Conservation (phyloP, 1,140 invertebrate genomes). For the Galendromus occidentalis region DNA sequence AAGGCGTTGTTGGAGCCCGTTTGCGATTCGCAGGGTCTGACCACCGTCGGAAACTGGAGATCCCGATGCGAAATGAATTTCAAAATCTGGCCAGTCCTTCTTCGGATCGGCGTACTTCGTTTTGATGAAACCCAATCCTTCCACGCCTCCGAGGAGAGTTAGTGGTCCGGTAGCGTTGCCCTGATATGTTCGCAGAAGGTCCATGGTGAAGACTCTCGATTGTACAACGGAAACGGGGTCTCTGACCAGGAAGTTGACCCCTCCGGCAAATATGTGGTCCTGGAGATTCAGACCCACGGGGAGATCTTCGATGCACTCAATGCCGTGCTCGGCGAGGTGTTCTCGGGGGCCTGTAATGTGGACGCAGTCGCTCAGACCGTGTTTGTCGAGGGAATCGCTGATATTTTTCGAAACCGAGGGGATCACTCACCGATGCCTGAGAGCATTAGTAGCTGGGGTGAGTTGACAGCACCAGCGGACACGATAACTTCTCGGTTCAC, state of each 20-base stretch:
- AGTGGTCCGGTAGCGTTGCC: conserved; percentile 21
- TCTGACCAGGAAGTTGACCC: conserved; percentile 20
- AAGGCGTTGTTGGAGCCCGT: conserved; percentile 17
- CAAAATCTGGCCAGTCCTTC: conserved; percentile 52
- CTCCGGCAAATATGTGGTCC: conserved; percentile 26
- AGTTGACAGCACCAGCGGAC: conserved; percentile 48
- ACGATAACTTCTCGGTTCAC: conserved; percentile 48
- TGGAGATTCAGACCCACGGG: conserved; percentile 63
- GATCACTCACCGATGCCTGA: conserved; percentile 16
- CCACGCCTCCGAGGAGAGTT: conserved; percentile 32
- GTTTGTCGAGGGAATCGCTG: not conserved
- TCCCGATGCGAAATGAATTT: conserved; percentile 41
- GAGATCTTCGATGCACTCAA: conserved; percentile 37
- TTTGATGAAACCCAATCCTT: conserved; percentile 60
- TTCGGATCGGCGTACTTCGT: conserved; percentile 49
- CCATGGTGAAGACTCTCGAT: conserved; percentile 19
- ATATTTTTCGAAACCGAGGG: not conserved
- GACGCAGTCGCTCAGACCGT: not conserved
- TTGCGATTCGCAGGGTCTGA: conserved; percentile 21
- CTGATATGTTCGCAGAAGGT: conserved; percentile 11
- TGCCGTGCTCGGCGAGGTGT: conserved; percentile 16
- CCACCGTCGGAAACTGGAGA: conserved; percentile 18
- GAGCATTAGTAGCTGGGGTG: conserved; percentile 19
- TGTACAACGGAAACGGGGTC: conserved; percentile 20
- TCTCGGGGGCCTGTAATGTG: conserved; percentile 13